Percentiles rank a stretch among this genome's conserved stretches.
These are phyloP conservation scores for Propithecus perrieri DNA, from an alignment of 2,797 vertebrate species.

Conservation along the genomic window DNA sequence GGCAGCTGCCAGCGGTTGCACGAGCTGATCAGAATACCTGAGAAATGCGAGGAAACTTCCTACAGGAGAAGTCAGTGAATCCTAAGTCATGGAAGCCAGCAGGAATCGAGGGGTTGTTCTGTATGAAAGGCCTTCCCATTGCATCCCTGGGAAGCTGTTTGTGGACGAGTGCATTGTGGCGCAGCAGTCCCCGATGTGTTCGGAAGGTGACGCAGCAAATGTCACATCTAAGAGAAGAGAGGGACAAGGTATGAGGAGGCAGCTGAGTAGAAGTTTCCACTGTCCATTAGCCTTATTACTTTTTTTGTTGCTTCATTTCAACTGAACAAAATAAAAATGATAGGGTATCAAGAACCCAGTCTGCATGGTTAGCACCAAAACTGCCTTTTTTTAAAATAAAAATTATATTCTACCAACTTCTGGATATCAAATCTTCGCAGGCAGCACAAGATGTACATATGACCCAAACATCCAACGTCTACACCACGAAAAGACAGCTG, in stretches of 20 bases:
- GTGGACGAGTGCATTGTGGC: constrained; percentile 95
- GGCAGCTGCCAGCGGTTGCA: background rate
- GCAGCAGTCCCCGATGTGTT: constrained; percentile 95
- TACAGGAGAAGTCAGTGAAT: constrained; percentile 98
- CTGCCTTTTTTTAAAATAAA: background rate
- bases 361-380: background rate
- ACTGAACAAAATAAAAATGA: background rate
- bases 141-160: constrained; percentile 96
- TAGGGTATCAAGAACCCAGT: background rate
- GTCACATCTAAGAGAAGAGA: constrained; percentile 90
- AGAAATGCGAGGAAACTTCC: constrained; percentile 96
- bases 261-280: background rate
- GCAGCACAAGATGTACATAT: background rate
- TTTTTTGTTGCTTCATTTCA: background rate
- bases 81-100: constrained; percentile 97
- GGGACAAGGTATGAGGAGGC: background rate
- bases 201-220: constrained; percentile 96
- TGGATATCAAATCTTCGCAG: background rate
- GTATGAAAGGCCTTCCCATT: constrained; percentile 95
- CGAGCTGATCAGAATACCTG: constrained; percentile 87
- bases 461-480: rapidly evolving
- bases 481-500: rapidly evolving
- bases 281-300: rapidly evolving
- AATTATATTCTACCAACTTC: background rate
- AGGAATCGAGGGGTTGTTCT: constrained; percentile 97